Percentiles rank a stretch among this genome's conserved stretches.
These are phyloP conservation scores for Ispidina picta DNA, from an alignment of 2,797 vertebrate genomes.

Conservation along the genomic window DNA sequence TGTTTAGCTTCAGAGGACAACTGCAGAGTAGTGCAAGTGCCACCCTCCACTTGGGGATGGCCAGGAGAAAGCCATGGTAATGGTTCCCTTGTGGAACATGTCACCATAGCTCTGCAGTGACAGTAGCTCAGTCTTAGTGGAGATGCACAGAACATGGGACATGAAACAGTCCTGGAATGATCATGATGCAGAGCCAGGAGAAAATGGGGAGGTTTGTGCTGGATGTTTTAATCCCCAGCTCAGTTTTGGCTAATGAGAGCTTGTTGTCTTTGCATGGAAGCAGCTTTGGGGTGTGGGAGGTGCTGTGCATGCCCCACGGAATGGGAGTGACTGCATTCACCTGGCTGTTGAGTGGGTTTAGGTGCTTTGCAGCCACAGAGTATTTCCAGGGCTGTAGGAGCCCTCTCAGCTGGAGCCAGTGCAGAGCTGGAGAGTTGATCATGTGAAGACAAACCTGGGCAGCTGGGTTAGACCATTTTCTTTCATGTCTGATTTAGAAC, in stretches of 20 bases:
- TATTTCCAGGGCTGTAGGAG: background rate
- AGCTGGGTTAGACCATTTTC: background rate
- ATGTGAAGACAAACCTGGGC: background rate
- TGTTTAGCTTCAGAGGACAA: background rate
- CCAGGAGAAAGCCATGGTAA: background rate
- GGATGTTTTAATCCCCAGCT: background rate
- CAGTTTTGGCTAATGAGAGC: background rate
- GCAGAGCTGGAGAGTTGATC: background rate
- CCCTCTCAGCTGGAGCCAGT: background rate
- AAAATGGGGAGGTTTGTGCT: background rate
- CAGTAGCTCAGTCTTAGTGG: background rate
- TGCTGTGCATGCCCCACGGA: background rate
- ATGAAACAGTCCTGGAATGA: background rate
- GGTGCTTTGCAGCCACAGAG: background rate
- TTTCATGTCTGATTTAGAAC: slow-evolving; percentile 19
- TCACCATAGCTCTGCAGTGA: background rate
- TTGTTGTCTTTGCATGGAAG: background rate
- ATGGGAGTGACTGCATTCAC: background rate
- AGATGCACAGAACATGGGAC: no score
- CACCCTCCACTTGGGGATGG: background rate
- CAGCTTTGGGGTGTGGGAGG: background rate
- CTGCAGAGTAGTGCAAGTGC: background rate
- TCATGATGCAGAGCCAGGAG: background rate
- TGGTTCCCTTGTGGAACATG: background rate
- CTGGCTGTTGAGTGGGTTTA: background rate